A percentile compares a stretch with the other conserved stretches of the same genome.
Conservation (phyloP, 1,140 invertebrate species). For the Drosophila seguyi region DNA sequence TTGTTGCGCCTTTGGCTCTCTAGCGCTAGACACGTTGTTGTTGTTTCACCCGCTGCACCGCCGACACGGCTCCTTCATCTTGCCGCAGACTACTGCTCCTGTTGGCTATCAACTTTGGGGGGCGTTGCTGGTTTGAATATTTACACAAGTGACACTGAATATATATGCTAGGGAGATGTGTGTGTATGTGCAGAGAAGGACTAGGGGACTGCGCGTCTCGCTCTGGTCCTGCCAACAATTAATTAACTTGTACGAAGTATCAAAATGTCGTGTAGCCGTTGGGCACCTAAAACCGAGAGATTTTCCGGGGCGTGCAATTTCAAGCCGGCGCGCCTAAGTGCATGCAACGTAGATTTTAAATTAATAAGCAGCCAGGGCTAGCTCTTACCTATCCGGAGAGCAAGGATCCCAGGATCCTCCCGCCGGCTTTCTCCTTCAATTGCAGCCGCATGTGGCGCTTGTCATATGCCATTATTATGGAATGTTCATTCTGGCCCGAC, state of each 20-base stretch:
- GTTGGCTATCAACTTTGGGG: conserved; percentile 75
- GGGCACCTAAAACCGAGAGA: conserved; percentile 39
- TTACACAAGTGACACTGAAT: conserved; percentile 80
- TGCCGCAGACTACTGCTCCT: conserved; percentile 46
- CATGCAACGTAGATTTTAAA: conserved; percentile 79
- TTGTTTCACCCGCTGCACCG: conserved; percentile 44
- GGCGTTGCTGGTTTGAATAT: conserved; percentile 72
- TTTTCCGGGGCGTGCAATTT: conserved; percentile 52
- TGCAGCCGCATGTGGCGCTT: conserved; percentile 80
- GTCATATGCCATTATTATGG: conserved; percentile 82
- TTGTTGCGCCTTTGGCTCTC: conserved; percentile 74
- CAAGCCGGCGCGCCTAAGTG: conserved; percentile 59
- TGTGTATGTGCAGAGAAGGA: background rate
- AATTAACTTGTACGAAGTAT: conserved; percentile 81
- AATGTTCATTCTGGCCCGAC: conserved; percentile 75
- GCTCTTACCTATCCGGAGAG: conserved; percentile 10
- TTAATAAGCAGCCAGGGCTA: conserved; percentile 67
- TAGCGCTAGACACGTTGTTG: conserved; percentile 53
- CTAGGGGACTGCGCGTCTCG: conserved; percentile 17
- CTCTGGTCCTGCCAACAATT: conserved; percentile 71
- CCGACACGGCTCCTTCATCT: conserved; percentile 27
- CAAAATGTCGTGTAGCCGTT: conserved; percentile 71
- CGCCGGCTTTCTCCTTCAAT: conserved; percentile 47
- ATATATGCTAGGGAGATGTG: conserved; percentile 15
- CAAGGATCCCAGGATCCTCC: conserved; percentile 10